phyloP scores from a whole-genome alignment of 2,113 vertebrate genomes.

The Progne subis region DNA sequence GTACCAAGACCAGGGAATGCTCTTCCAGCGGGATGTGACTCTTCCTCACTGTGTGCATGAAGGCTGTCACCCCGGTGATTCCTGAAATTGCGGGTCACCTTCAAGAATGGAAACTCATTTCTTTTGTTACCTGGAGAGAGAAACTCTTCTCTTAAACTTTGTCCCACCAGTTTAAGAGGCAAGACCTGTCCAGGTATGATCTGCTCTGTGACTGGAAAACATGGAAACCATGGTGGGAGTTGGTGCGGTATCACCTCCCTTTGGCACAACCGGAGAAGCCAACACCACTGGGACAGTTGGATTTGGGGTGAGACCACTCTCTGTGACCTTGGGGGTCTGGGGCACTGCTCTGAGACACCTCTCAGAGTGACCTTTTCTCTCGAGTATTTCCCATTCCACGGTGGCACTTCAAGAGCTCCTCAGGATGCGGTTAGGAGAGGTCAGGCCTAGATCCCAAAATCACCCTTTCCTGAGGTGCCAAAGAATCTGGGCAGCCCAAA shows the following conservation, averaged over 20 bases:
- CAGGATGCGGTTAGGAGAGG: background rate
- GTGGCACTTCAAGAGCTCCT: background rate
- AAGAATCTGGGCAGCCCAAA: background rate
- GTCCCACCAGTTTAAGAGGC: background rate
- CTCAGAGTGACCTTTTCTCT: background rate
- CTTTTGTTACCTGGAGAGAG: background rate
- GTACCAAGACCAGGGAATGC: background rate
- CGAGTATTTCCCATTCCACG: background rate
- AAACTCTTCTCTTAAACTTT: background rate
- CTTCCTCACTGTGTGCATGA: background rate
- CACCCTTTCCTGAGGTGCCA: background rate
- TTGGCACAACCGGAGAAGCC: fast-evolving
- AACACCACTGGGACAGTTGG: fast-evolving
- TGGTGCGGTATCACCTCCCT: background rate
- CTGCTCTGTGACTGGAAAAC: fast-evolving
- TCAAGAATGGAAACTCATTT: background rate
- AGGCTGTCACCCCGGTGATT: background rate
- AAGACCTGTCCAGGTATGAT: fast-evolving
- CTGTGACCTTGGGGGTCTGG: background rate
- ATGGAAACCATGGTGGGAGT: background rate
- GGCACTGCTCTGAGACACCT: background rate
- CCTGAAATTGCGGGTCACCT: background rate
- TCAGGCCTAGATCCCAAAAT: background rate
- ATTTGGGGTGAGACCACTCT: background rate
- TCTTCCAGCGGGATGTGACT: background rate